These are phyloP conservation scores for Chlorodrepanis virens DNA, from an alignment of 2,113 vertebrate species.

Conservation along the genomic window DNA sequence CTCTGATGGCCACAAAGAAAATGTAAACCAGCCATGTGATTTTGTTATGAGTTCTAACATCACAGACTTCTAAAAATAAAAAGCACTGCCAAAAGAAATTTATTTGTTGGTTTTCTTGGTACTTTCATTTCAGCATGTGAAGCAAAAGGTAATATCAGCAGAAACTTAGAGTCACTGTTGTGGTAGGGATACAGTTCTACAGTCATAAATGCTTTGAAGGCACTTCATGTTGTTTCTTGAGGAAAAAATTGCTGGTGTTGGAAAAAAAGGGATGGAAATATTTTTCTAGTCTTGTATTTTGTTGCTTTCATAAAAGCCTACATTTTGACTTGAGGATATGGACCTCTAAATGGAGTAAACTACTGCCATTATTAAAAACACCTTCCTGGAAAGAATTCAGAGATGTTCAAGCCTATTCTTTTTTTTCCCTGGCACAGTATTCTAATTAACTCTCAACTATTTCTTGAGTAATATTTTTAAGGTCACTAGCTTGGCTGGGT, in stretches of 20 bases:
- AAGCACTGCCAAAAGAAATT: neutral
- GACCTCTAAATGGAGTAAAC: slow-evolving; percentile 47
- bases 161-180: neutral
- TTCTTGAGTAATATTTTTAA: slow-evolving; percentile 53
- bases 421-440: neutral
- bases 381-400: slow-evolving; percentile 56
- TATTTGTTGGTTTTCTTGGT: neutral
- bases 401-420: neutral
- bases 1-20: neutral
- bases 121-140: neutral
- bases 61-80: neutral
- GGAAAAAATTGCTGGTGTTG: neutral
- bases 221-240: neutral
- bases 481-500: slow-evolving; percentile 49
- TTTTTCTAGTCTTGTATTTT: neutral
- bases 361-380: slow-evolving; percentile 53
- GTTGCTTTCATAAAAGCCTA: slow-evolving; percentile 13
- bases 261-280: neutral
- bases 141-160: neutral
- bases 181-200: neutral
- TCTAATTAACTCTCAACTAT: slow-evolving; percentile 52
- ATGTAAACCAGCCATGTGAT: neutral
- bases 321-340: slow-evolving; percentile 23
- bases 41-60: neutral
- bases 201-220: neutral